phyloP scores from a whole-genome alignment of 1,140 invertebrate species.

The Leptopilina boulardi region DNA sequence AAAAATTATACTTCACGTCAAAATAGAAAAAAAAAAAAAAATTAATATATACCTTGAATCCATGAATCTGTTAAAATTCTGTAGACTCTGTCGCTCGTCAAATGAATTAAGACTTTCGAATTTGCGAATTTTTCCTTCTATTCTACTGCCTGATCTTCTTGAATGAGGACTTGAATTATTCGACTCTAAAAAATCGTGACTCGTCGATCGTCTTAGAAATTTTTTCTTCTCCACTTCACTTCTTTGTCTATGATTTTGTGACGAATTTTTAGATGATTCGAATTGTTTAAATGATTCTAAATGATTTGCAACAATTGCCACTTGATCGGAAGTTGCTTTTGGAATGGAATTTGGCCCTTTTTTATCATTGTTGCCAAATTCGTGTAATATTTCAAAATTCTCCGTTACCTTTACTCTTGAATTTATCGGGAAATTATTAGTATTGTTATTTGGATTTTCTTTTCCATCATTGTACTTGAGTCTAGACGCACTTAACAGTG shows the following conservation, averaged over 20 bases:
- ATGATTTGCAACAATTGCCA: conserved; percentile 12
- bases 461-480: conserved; percentile 61
- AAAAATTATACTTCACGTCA: no score
- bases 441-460: conserved; percentile 37
- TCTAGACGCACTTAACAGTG: conserved; percentile 81
- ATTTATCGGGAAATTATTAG: conserved; percentile 23
- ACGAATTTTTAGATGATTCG: conserved; percentile 36
- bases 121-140: conserved; percentile 68
- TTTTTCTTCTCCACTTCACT: conserved; percentile 61
- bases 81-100: conserved; percentile 62
- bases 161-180: conserved; percentile 75
- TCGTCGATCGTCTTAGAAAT: conserved; percentile 53
- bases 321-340: background rate
- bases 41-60: background rate
- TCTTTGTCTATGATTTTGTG: background rate
- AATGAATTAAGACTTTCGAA: conserved; percentile 72
- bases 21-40: no score
- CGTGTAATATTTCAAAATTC: background rate
- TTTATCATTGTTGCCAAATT: background rate
- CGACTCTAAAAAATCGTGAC: conserved; percentile 57
- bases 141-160: conserved; percentile 69
- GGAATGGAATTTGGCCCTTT: background rate
- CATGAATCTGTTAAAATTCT: conserved; percentile 45
- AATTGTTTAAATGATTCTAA: conserved; percentile 49
- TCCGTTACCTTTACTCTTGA: conserved; percentile 23